Evolutionary conservation across 2,888 invertebrate species (phyloP), one percentile per base, ranked within the genome.

Genomic region (Sepioteuthis lessoniana): DNA sequence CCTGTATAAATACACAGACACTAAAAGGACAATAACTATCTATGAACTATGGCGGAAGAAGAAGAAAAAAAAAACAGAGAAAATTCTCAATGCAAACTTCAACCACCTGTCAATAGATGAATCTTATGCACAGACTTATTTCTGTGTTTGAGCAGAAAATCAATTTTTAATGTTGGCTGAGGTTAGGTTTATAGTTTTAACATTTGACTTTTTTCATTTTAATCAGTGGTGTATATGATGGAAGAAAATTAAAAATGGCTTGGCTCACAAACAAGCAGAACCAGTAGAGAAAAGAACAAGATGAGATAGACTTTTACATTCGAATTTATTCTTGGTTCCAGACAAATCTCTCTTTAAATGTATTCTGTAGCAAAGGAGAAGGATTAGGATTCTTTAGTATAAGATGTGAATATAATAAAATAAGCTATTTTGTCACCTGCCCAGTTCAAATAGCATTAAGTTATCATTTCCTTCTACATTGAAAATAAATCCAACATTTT

Each of bases 121-220:
- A 76, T 76, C 76, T 76, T 76, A 76, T 76, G 76, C 76, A 76
- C 76, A 76, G 76, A 76, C 76, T n/a, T 76, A n/a, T 76, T 35
- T 76, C n/a, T 76, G 76, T 76, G 55, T 76, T 76, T 76, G 76
- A 76, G 76, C 76, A 76, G 76, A 76, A 76, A 76, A 76, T 76
- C 76, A 76, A 76, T 76, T 76, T 76, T 76, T 76, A 76, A 76
- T 76, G 76, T 76, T 76, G 76, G 76, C 76, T 76, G 76, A 76
- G 76, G 76, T 76, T 76, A 31, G 76, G 76, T 76, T 76, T 76
- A 76, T 76, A 76, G 76, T 76, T 76, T 76, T 76, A 76, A 76
- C 76, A 35, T 76, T 76, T 76, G 76, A 76, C 76, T 76, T 76
- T n/a, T 13, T 76, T 76, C 76, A n/a, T 76, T 76, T 76, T 76